These are phyloP conservation scores for Hyposmocoma kahamanoa DNA, from an alignment of 1,140 invertebrate genomes.

Conservation along the genomic window DNA sequence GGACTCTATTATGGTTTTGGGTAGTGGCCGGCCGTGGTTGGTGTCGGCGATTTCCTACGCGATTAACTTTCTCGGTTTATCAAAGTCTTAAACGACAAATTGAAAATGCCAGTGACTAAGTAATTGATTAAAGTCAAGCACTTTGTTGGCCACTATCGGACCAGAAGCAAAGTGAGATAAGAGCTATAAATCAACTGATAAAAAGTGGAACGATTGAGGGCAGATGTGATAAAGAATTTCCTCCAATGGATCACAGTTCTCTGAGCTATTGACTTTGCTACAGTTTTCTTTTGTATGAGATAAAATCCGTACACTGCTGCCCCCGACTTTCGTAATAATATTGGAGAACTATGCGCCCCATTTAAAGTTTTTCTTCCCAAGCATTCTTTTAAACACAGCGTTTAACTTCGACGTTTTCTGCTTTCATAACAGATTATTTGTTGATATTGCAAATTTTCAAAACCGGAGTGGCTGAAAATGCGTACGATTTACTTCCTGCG, in stretches of 20 bases:
- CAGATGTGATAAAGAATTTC: constrained; percentile 13
- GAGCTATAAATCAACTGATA: constrained; percentile 37
- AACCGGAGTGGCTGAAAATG: too few relatives aligned
- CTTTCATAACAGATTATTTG: too few relatives aligned
- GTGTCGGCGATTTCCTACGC: background rate
- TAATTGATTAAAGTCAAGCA: constrained; percentile 35
- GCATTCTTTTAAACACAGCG: too few relatives aligned
- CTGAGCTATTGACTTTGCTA: background rate
- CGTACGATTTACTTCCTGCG: too few relatives aligned
- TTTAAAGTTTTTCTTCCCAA: too few relatives aligned
- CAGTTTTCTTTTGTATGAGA: background rate
- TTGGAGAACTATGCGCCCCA: too few relatives aligned
- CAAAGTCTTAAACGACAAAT: constrained; percentile 24
- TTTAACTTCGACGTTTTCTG: too few relatives aligned
- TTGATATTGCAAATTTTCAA: too few relatives aligned
- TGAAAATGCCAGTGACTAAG: constrained; percentile 25
- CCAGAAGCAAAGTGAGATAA: constrained; percentile 21
- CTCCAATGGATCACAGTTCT: constrained; percentile 4
- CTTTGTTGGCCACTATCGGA: constrained; percentile 27
- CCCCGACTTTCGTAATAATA: background rate
- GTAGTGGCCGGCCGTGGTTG: too few relatives aligned
- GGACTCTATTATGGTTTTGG: too few relatives aligned
- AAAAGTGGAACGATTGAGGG: constrained; percentile 18
- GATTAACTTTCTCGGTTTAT: constrained; percentile 2
- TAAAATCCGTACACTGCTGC: background rate